Evolutionary conservation across 2,113 vertebrate genomes (phyloP), one percentile per base, ranked within the genome.

Genomic region (Megaleporinus macrocephalus): DNA sequence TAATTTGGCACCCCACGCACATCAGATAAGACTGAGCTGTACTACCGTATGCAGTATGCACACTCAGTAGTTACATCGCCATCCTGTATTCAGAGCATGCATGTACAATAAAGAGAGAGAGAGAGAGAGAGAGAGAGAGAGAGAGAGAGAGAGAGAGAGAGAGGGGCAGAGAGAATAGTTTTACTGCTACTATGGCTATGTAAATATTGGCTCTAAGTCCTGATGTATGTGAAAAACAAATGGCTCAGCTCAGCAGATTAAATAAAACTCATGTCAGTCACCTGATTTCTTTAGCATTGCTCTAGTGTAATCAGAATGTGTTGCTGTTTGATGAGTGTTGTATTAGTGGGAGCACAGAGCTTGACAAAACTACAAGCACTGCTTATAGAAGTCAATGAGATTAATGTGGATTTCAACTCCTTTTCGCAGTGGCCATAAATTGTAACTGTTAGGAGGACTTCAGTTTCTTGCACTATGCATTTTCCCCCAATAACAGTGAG

Each of bases 51-150:
- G 68, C 53, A 63, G 4, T 78, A n/a, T n/a, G 13, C 33, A 68
- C 65, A 68, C 85, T 85, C 77, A 16, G 62, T 20, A 61, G 79
- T 74, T 79, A 87, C 84, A 83, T 84, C 84, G 87, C 81, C 84
- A 87, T 87, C 86, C 82, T 82, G 77, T 76, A 85, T 90, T 86
- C 44, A 30, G 18, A 72, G 51, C 14, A 55, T 80, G 65, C 69
- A 36, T 36, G 16, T 68, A 65, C 3, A 55, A 55, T 71, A 73
- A 5, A 72, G 33, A 22, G 20, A 57, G 2, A n/a, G 62, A 62
- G 61, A 65, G 44, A 73, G 24, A 63, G 29, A 7, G 51, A 24
- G 15, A 63, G 33, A 74, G 11, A 63, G 44, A 13, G 62, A 24
- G 65, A 44, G 69, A n/a, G n/a, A 73, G 24, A 63, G 29, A 7